A percentile compares a stretch with the other conserved stretches of the same genome.
Evolutionary conservation across 2,797 vertebrate species (phyloP).

Genomic region (Gastrophryne carolinensis): DNA sequence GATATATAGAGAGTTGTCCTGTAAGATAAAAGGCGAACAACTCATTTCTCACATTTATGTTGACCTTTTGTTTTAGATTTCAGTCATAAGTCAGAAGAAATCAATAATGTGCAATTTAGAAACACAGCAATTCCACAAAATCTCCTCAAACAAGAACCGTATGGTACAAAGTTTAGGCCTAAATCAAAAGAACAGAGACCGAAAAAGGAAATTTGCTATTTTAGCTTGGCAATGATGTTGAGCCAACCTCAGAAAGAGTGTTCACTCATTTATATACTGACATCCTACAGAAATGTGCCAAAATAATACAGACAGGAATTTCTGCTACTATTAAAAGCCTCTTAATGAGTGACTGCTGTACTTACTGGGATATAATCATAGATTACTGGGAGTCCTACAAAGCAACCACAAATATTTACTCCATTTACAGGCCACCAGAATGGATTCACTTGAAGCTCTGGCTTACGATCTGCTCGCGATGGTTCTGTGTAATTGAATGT

Average conservation of each 20-base stretch:
- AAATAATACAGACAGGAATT: slow-evolving; percentile 58
- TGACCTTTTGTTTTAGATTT: slow-evolving; percentile 45
- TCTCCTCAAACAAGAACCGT: slow-evolving; percentile 31
- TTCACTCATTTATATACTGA: slow-evolving; percentile 65
- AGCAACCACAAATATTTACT: slow-evolving; percentile 66
- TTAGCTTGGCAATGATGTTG: slow-evolving; percentile 33
- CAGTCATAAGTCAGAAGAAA: slow-evolving; percentile 40
- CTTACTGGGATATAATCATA: slow-evolving; percentile 62
- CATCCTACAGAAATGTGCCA: slow-evolving; percentile 57
- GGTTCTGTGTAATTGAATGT: neutral
- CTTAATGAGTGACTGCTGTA: slow-evolving; percentile 65
- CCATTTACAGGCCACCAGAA: slow-evolving; percentile 56
- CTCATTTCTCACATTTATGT: slow-evolving; percentile 38
- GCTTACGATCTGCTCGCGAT: too few species aligned
- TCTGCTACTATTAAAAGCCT: slow-evolving; percentile 64
- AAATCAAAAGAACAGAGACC: slow-evolving; percentile 29
- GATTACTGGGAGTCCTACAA: slow-evolving; percentile 61
- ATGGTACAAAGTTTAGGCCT: slow-evolving; percentile 8
- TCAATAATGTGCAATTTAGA: slow-evolving; percentile 50
- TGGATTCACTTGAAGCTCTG: slow-evolving; percentile 55
- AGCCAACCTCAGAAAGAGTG: slow-evolving; percentile 54
- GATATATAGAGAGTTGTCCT: slow-evolving; percentile 6
- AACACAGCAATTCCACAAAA: slow-evolving; percentile 22
- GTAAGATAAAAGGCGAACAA: slow-evolving; percentile 22
- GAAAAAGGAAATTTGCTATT: slow-evolving; percentile 29